Percentiles rank a stretch among this genome's conserved stretches.
These are phyloP conservation scores for Orgyia antiqua DNA, from an alignment of 2,888 invertebrate genomes.

Conservation along the genomic window DNA sequence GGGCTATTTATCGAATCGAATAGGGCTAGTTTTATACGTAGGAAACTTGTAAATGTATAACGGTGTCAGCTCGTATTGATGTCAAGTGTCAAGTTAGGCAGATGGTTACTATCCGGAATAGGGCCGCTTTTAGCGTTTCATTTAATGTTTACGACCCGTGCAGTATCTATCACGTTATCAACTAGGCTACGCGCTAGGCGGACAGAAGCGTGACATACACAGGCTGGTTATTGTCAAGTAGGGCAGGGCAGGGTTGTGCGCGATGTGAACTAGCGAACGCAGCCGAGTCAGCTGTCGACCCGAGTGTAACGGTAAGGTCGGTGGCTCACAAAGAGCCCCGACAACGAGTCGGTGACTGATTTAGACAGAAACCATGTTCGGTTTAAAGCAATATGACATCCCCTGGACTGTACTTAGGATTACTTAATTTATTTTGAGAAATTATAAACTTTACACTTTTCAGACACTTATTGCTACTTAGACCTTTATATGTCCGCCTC, in stretches of 20 bases:
- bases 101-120: slow-evolving; percentile 68
- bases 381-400: slow-evolving; percentile 65
- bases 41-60: slow-evolving; percentile 64
- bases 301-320: slow-evolving; percentile 47
- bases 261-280: slow-evolving; percentile 43
- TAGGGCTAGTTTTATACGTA: slow-evolving; percentile 61
- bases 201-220: slow-evolving; percentile 30
- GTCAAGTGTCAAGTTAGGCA: slow-evolving; percentile 48
- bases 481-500: slow-evolving; percentile 73
- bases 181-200: slow-evolving; percentile 34
- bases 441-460: slow-evolving; percentile 67
- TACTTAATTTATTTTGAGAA: slow-evolving; percentile 76
- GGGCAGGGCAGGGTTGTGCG: slow-evolving; percentile 27
- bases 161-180: slow-evolving; percentile 33
- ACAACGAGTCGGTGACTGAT: slow-evolving; percentile 72
- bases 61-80: slow-evolving; percentile 60
- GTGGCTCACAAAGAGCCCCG: slow-evolving; percentile 34
- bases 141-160: slow-evolving; percentile 59
- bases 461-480: slow-evolving; percentile 67
- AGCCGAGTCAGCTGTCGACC: slow-evolving; percentile 50
- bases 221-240: slow-evolving; percentile 39
- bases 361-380: slow-evolving; percentile 59
- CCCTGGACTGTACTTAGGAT: slow-evolving; percentile 76
- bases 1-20: slow-evolving; percentile 71
- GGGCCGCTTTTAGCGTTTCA: slow-evolving; percentile 61